Base-by-base conservation (phyloP, 2,888 invertebrate species). In the Aphidoletes aphidimyza region DNA sequence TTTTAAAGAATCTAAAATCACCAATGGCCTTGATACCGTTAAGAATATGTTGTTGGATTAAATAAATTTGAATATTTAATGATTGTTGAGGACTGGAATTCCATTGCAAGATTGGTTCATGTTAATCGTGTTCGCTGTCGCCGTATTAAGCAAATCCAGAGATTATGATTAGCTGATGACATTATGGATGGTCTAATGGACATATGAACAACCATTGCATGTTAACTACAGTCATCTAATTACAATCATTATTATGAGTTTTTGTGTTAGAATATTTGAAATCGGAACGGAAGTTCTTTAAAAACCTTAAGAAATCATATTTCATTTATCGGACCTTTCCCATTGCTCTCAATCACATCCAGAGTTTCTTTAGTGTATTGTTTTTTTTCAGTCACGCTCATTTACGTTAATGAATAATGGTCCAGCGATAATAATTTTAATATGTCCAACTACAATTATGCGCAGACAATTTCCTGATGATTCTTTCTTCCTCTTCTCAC, bases 111-210 rank as follows among this genome's bases (percentile, higher is more conserved):
- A n/a, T n/a, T n/a, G n/a, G n/a, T n/a, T n/a, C n/a, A n/a, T n/a
- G n/a, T n/a, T n/a, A n/a, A n/a, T n/a, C n/a, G n/a, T n/a, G n/a
- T n/a, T n/a, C n/a, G n/a, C n/a, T n/a, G n/a, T n/a, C n/a, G n/a
- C n/a, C n/a, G n/a, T n/a, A n/a, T n/a, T n/a, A 30, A 26, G 3
- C 26, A 69, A 30, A 5, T 69, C 8, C 8, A 30, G 34, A 30
- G 30, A 69, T 54, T 54, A 22, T 30, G 42, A 42, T 42, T 42
- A 42, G 42, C 69, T 30, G 69, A 69, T 69, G 69, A 69, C 69
- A 69, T 69, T 69, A 69, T 69, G 26, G 69, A 69, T 30, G 69
- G 69, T 69, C 69, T 69, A 69, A 69, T 69, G 69, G 69, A 11
- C 69, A 69, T 30, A 69, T 69, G 69, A 30, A 11, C 69, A 69